Evolutionary conservation across 2,888 invertebrate genomes (phyloP), one percentile per base, ranked within the genome.

Genomic region (Sceliomorpha sp.): DNA sequence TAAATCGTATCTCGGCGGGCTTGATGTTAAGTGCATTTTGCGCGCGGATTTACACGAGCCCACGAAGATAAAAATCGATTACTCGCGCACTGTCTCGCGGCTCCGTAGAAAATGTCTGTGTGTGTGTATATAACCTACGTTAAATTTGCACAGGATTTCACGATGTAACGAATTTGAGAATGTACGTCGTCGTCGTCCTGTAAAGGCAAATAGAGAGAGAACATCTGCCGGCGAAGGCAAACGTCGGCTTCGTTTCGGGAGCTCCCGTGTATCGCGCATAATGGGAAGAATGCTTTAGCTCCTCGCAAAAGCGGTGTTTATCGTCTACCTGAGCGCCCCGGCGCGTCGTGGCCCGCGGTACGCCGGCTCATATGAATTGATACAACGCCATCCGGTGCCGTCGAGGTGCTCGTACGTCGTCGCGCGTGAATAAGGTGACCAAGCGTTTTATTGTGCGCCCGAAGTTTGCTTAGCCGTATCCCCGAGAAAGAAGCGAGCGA

Each of bases 251-350:
- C 74, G 73, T 76, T 80, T 78, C 70, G 66, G 73, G 59, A 66
- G 69, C 63, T 55, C 63, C 72, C 77, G 60, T 27, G 56, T 76
- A 80, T 80, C 79, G 78, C 75, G 78, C 77, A 79, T 82, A 79
- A 79, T 75, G 72, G 75, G 75, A 72, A 77, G 75, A 72, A 77
- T 77, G 77, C 77, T 77, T 75, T 48, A 68, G 71, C 67, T 76
- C 56, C 70, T 74, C 73, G 72, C 70, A 55, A 51, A 75, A 79
- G 75, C 75, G 64, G 75, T 79, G 74, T 79, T 80, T 78, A 75
- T 78, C 77, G 69, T 82, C 75, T 76, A 79, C 77, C 79, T 78
- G 76, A 74, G 77, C 64, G 72, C 69, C 39, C 26, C 63, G 70
- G 76, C 74, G 70, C 70, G 70, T 76, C 74, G 70, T 71, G 63